Evolutionary conservation across 2,113 vertebrate species (phyloP).

Genomic region (Tretioscincus oriximinensis): DNA sequence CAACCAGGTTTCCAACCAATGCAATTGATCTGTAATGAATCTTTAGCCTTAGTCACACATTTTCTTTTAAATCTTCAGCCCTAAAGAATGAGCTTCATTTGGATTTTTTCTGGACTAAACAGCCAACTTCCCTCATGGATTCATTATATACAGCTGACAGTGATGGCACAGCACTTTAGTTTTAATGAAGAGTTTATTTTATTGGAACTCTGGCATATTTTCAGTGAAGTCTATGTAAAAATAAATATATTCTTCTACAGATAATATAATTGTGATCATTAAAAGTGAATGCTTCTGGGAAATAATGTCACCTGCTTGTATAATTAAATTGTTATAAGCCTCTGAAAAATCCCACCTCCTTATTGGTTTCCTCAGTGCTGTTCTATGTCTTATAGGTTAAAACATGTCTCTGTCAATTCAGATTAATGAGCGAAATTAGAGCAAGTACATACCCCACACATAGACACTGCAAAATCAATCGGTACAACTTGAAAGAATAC

Average conservation of each 20-base stretch:
- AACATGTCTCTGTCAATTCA: not conserved
- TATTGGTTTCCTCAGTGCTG: not conserved
- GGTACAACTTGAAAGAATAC: not conserved
- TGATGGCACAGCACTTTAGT: not conserved
- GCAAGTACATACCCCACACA: not conserved
- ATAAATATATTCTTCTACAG: not conserved
- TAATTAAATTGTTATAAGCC: slow-evolving; percentile 8
- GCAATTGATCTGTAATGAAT: not conserved
- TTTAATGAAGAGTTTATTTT: not conserved
- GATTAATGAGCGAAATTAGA: slow-evolving; percentile 25
- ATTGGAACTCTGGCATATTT: not conserved
- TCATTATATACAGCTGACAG: not conserved
- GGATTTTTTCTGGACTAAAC: too few relatives aligned
- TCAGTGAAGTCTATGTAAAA: not conserved
- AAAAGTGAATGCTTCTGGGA: not conserved
- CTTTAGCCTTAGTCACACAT: not conserved
- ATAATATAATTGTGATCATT: not conserved
- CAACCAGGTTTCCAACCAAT: not conserved
- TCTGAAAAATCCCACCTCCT: not conserved
- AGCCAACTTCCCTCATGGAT: not conserved
- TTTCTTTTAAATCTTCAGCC: too few relatives aligned
- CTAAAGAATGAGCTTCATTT: too few relatives aligned
- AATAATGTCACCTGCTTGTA: not conserved
- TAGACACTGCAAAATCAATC: not conserved
- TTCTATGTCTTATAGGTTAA: slow-evolving; percentile 1